Base-by-base conservation (phyloP, 1,140 invertebrate genomes). In the Leptinotarsa lineolata region DNA sequence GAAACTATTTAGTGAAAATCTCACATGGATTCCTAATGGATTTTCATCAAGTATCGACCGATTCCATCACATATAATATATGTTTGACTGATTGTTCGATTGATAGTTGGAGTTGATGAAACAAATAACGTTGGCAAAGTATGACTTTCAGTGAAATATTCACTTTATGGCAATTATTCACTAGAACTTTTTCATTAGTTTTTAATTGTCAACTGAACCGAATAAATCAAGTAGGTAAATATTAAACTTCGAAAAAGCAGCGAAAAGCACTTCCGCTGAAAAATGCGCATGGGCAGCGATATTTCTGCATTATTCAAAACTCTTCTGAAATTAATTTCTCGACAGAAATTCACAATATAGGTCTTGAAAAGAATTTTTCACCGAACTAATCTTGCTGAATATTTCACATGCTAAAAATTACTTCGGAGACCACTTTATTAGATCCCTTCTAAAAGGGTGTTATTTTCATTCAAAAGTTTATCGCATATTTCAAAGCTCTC, bases 391-490 rank as follows among this genome's bases (percentile, higher is more conserved):
- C n/a, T 54, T 18, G 48, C n/a, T 54, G n/a, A 54, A 54, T 15
- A 54, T 16, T 54, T 54, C 48, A 54, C 48, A 54, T 54, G 48
- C 48, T 15, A 2, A 54, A 54, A 54, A 54, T 54, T 18, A 54
- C 48, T 54, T 54, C 48, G n/a, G 48, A 54, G 48, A 18, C 48
- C 48, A 54, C 48, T 54, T 54, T 54, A 54, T 54, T 54, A 54
- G 48, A 54, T 54, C n/a, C 15, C 30, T 5, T 54, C 15, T 54
- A 18, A 54, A 54, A 54, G 48, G 48, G 48, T 54, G 48, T 54
- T 54, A 54, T 54, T 54, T 54, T 18, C 15, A 54, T 54, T 54
- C n/a, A 13, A 18, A 54, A 54, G 48, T 54, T 54, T 39, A 15
- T 54, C 48, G 15, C 48, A 54, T 54, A 54, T 54, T 54, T 54